Conservation (phyloP, 2,113 vertebrate species). For the Eudorcas thomsonii region DNA sequence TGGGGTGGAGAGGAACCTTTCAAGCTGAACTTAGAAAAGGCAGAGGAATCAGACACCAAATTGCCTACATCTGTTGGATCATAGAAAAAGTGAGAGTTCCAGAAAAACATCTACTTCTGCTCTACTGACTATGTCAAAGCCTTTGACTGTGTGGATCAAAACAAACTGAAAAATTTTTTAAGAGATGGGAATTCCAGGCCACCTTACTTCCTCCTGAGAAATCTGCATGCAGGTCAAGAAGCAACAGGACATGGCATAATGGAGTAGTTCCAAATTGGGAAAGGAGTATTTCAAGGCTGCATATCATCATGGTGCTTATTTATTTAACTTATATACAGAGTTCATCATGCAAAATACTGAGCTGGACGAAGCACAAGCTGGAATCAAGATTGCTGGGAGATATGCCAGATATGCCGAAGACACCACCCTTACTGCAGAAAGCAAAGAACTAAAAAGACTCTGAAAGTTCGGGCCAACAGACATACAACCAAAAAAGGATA, state of each 20-base stretch:
- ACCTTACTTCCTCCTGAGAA: neutral
- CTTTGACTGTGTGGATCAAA: neutral
- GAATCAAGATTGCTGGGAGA: neutral
- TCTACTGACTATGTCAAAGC: neutral
- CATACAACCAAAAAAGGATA: no score
- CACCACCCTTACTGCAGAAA: neutral
- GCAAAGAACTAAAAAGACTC: neutral
- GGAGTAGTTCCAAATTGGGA: neutral
- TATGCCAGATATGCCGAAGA: neutral
- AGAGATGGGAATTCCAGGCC: neutral
- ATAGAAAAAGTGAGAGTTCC: neutral
- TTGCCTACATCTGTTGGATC: neutral
- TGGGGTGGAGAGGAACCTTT: accelerated
- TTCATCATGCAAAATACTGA: neutral
- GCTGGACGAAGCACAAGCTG: neutral
- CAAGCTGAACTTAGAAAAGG: neutral
- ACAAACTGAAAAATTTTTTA: neutral
- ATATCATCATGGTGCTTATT: neutral
- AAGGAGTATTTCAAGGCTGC: neutral
- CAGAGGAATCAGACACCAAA: neutral
- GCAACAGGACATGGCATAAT: neutral
- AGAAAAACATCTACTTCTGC: neutral
- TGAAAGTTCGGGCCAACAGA: no score
- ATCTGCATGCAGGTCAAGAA: neutral
- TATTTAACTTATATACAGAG: neutral